Conservation (phyloP, 2,888 invertebrate species). For the Tridacna crocea region DNA sequence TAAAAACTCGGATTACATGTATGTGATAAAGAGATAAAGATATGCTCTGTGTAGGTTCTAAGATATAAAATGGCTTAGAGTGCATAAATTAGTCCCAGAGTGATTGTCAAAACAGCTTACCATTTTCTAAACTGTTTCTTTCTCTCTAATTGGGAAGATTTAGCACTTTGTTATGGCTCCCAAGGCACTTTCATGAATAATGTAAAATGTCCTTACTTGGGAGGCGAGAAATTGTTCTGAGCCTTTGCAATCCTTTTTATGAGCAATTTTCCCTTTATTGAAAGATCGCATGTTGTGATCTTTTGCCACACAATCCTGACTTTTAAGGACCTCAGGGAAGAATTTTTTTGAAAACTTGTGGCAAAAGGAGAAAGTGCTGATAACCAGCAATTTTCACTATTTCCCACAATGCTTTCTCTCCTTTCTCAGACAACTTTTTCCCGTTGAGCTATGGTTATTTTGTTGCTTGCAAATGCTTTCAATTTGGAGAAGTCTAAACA, state of each 20-base stretch:
- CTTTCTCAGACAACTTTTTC: too few relatives aligned
- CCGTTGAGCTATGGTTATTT: too few relatives aligned
- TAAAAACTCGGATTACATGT: not conserved
- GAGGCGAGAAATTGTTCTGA: slow-evolving; percentile 9
- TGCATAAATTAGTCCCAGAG: not conserved
- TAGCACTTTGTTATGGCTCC: slow-evolving; percentile 17
- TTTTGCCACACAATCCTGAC: not conserved
- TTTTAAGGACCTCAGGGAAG: not conserved
- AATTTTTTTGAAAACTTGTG: not conserved
- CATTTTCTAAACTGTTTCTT: not conserved
- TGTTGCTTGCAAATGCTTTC: too few relatives aligned
- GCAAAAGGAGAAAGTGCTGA: not conserved
- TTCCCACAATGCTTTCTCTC: too few relatives aligned
- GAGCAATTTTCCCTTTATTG: not conserved
- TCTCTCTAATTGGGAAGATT: slow-evolving; percentile 13
- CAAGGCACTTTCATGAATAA: slow-evolving; percentile 5
- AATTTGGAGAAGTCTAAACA: too few relatives aligned
- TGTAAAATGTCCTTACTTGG: not conserved
- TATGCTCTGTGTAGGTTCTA: not conserved
- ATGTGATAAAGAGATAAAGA: not conserved
- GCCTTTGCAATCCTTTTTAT: slow-evolving; percentile 3
- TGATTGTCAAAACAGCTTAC: slow-evolving; percentile 14
- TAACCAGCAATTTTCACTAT: not conserved
- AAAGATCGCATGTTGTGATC: not conserved
- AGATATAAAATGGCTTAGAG: not conserved